These are phyloP conservation scores for Leptopilina clavipes DNA, from an alignment of 1,140 invertebrate genomes.

Conservation along the genomic window DNA sequence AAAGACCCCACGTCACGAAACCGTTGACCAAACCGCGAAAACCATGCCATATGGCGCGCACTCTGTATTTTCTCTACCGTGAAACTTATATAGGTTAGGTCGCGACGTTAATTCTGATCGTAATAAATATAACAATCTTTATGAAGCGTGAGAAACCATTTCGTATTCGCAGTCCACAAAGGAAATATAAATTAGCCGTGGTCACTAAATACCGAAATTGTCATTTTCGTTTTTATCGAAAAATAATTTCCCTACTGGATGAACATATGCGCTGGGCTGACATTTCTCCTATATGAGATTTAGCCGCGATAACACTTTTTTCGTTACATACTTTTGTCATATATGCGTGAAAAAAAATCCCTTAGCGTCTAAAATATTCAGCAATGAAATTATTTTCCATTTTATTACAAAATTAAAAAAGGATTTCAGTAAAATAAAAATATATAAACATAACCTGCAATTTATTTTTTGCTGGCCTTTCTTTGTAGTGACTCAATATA, in stretches of 20 bases:
- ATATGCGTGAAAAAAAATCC: no score
- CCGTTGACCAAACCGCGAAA: slow-evolving; percentile 24
- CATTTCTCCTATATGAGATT: no score
- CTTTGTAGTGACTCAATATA: no score
- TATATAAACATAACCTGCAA: no score
- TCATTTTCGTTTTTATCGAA: neutral
- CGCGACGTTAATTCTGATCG: slow-evolving; percentile 18
- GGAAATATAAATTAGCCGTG: slow-evolving; percentile 19
- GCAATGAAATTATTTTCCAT: no score
- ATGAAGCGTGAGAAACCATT: slow-evolving; percentile 16
- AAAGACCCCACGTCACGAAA: neutral
- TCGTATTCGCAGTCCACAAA: neutral
- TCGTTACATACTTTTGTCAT: no score
- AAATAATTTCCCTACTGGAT: neutral
- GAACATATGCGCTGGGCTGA: neutral
- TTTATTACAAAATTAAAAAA: no score
- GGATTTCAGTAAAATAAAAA: no score
- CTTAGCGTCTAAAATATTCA: no score
- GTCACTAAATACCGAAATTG: neutral
- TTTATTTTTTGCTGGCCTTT: no score
- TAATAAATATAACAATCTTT: slow-evolving; percentile 1
- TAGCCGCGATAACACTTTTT: no score
- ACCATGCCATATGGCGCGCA: slow-evolving; percentile 7
- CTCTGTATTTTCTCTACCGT: neutral
- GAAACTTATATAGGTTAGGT: slow-evolving; percentile 16